Percentiles rank a stretch among this genome's conserved stretches.
Evolutionary conservation across 2,113 vertebrate species (phyloP).

Genomic region (Hemichromis elongatus): DNA sequence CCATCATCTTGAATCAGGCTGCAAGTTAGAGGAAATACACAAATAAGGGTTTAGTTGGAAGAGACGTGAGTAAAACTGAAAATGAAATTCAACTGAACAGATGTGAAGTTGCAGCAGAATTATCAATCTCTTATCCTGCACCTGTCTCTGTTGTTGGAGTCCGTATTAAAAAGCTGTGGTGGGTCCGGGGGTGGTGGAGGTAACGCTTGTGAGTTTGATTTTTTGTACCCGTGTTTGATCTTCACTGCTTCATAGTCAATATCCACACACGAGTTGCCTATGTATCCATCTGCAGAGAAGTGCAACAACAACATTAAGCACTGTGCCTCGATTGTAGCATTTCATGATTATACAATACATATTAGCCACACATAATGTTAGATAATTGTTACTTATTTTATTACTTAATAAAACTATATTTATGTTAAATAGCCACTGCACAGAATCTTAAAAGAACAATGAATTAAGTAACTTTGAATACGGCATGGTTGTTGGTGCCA

Average conservation of each 20-base stretch:
- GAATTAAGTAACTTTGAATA: not conserved
- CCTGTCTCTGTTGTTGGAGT: constrained; percentile 49
- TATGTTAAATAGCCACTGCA: not conserved
- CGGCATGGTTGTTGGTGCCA: not conserved
- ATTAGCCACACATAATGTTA: not conserved
- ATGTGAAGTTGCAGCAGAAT: not conserved
- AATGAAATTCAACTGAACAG: not conserved
- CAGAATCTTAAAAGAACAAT: not conserved
- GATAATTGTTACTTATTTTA: not conserved
- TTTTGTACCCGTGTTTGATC: constrained; percentile 31
- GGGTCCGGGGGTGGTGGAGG: constrained; percentile 60
- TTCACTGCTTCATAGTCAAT: constrained; percentile 74
- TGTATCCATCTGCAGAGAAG: constrained; percentile 68
- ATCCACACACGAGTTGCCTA: constrained; percentile 72
- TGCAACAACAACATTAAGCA: not conserved
- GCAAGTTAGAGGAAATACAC: constrained; percentile 37
- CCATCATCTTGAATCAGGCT: constrained; percentile 56
- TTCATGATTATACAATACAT: not conserved
- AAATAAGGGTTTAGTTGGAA: constrained; percentile 7
- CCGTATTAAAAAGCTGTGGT: constrained; percentile 3
- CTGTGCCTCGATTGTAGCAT: not conserved
- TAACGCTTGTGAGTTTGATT: not conserved
- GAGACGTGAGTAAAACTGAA: not conserved
- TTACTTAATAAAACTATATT: not conserved
- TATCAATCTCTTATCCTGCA: not conserved